Percentiles rank a stretch among this genome's conserved stretches.
Evolutionary conservation across 2,888 invertebrate species (phyloP).

Genomic region (Rhagonycha lutea): DNA sequence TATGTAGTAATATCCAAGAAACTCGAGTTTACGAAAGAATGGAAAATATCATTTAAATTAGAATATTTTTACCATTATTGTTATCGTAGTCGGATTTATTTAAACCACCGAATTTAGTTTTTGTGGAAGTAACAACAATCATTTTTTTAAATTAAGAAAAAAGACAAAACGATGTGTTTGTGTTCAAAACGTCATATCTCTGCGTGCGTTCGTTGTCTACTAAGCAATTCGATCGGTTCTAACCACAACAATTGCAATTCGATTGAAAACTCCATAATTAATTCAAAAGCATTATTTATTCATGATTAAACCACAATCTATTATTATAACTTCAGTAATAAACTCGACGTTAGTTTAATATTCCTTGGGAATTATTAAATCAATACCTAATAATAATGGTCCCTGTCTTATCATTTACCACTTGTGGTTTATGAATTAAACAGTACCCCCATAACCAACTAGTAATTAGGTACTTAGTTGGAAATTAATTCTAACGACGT

Average conservation of each 20-base stretch:
- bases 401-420: neutral
- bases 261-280: conserved; percentile 23
- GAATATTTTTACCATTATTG: neutral
- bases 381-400: conserved; percentile 1
- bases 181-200: neutral
- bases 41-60: too few species aligned
- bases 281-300: conserved; percentile 23
- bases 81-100: conserved; percentile 3
- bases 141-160: conserved; percentile 31
- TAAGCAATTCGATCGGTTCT: conserved; percentile 23
- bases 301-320: conserved; percentile 16
- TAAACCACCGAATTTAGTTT: conserved; percentile 38
- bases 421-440: neutral
- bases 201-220: conserved; percentile 5
- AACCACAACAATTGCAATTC: conserved; percentile 13
- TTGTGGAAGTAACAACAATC: conserved; percentile 47
- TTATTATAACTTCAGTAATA: conserved; percentile 9
- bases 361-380: neutral
- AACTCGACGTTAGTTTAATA: neutral
- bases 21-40: neutral
- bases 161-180: neutral
- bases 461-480: neutral
- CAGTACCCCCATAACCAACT: neutral
- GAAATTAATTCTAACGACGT: neutral
- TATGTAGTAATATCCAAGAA: neutral